Percentiles rank a stretch among this genome's conserved stretches.
phyloP scores from a whole-genome alignment of 2,888 invertebrate species.

The Atethmia centrago region DNA sequence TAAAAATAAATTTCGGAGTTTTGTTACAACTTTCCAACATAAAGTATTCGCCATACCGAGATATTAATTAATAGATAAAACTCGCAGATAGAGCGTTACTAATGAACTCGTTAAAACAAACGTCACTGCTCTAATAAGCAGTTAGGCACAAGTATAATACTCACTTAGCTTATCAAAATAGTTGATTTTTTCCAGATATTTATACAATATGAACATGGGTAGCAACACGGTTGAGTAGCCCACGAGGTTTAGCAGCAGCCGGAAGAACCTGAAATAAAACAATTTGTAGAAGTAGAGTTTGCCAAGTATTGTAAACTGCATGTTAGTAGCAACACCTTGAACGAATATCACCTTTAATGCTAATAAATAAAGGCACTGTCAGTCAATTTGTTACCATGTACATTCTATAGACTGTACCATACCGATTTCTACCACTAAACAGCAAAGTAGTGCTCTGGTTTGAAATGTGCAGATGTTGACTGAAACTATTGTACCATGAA shows the following conservation, averaged over 20 bases:
- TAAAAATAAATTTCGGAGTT: neutral
- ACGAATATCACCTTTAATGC: neutral
- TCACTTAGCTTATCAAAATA: conserved; percentile 95
- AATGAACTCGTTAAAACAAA: conserved; percentile 32
- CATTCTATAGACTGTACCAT: neutral
- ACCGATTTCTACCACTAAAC: neutral
- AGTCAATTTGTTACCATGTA: neutral
- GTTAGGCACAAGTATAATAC: conserved; percentile 61
- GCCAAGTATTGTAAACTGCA: no score
- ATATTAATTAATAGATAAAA: conserved; percentile 8
- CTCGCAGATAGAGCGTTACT: conserved; percentile 32
- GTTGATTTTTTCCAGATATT: conserved; percentile 94
- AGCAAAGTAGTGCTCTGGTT: neutral
- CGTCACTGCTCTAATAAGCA: conserved; percentile 8
- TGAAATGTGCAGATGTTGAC: neutral
- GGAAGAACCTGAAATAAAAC: conserved; percentile 91
- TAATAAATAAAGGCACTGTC: neutral
- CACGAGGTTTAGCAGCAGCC: conserved; percentile 94
- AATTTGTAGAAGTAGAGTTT: neutral
- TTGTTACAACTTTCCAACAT: neutral
- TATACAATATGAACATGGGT: conserved; percentile 95
- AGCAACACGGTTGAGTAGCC: conserved; percentile 97
- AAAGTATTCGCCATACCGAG: neutral
- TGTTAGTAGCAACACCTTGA: neutral
- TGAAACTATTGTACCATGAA: no score